A percentile compares a stretch with the other conserved stretches of the same genome.
Evolutionary conservation across 1,140 invertebrate species (phyloP).

Genomic region (Cydia splendana): DNA sequence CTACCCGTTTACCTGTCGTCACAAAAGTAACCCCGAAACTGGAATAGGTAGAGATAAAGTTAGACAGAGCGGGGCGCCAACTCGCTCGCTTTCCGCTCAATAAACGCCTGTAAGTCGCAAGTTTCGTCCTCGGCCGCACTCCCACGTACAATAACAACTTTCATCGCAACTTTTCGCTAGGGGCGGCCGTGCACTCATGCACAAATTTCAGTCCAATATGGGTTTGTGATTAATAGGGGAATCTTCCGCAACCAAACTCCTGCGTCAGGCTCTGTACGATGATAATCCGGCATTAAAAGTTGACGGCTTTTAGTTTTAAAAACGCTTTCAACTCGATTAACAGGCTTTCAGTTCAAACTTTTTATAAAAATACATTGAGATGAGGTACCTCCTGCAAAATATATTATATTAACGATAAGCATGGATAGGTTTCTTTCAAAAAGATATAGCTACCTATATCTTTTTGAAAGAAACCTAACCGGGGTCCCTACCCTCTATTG

Average conservation of each 20-base stretch:
- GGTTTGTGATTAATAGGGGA: constrained; percentile 38
- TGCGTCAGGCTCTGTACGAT: constrained; percentile 34
- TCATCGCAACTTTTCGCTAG: constrained; percentile 47
- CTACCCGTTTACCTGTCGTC: constrained; percentile 27
- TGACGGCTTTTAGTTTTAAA: constrained; percentile 21
- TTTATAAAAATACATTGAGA: background rate
- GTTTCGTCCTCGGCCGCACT: constrained; percentile 33
- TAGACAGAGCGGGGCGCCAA: constrained; percentile 26
- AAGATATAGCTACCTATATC: too few relatives aligned
- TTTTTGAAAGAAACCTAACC: too few relatives aligned
- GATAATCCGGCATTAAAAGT: constrained; percentile 9
- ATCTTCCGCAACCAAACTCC: constrained; percentile 35
- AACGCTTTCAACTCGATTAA: constrained; percentile 21
- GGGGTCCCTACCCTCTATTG: too few relatives aligned
- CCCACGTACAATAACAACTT: constrained; percentile 48
- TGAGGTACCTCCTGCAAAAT: too few relatives aligned
- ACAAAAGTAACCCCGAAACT: constrained; percentile 24
- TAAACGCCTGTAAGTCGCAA: constrained; percentile 43
- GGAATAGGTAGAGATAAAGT: constrained; percentile 17
- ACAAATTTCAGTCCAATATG: constrained; percentile 30
- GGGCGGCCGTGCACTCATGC: constrained; percentile 34
- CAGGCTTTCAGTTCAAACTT: background rate
- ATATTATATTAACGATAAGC: too few relatives aligned
- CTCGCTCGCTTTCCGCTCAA: constrained; percentile 48
- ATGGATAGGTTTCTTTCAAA: too few relatives aligned